Percentiles rank a stretch among this genome's conserved stretches.
Evolutionary conservation across 2,888 invertebrate species (phyloP).

Genomic region (Hemithea aestivaria): DNA sequence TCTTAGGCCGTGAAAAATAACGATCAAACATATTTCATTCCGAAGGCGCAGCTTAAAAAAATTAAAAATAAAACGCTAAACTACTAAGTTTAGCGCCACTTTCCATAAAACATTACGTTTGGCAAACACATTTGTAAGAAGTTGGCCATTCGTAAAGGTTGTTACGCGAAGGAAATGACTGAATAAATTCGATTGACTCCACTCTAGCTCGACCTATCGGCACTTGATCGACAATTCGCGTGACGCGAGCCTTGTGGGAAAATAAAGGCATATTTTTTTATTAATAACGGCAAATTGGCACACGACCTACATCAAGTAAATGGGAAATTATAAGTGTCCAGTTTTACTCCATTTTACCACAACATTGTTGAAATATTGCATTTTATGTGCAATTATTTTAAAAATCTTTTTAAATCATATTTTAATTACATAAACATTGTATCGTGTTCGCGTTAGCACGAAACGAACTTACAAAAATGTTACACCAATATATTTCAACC

Average conservation of each 20-base stretch:
- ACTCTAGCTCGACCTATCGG: conserved; percentile 46
- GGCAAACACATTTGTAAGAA: conserved; percentile 37
- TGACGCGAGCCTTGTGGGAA: conserved; percentile 38
- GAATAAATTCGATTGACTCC: conserved; percentile 70
- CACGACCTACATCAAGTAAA: conserved; percentile 25
- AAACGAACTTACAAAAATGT: too few species aligned
- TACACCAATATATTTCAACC: too few species aligned
- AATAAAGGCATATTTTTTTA: conserved; percentile 35
- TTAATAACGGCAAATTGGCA: conserved; percentile 33
- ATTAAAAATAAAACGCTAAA: too few species aligned
- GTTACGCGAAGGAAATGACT: conserved; percentile 62
- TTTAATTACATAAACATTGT: too few species aligned
- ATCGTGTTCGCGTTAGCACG: too few species aligned
- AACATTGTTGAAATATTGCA: not conserved
- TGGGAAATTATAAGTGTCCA: conserved; percentile 13
- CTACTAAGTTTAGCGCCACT: too few species aligned
- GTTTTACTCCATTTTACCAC: conserved; percentile 13
- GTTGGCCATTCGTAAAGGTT: conserved; percentile 47
- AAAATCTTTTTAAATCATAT: too few species aligned
- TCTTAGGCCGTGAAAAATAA: too few species aligned
- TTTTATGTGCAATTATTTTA: too few species aligned
- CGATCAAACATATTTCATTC: too few species aligned
- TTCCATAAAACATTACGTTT: conserved; percentile 37
- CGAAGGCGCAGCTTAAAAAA: too few species aligned
- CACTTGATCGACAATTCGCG: conserved; percentile 65